Evolutionary conservation across 64 coral and sea anemone genomes (phyloP), one percentile per base, ranked within the genome.

Genomic region (Platygyra sinensis): DNA sequence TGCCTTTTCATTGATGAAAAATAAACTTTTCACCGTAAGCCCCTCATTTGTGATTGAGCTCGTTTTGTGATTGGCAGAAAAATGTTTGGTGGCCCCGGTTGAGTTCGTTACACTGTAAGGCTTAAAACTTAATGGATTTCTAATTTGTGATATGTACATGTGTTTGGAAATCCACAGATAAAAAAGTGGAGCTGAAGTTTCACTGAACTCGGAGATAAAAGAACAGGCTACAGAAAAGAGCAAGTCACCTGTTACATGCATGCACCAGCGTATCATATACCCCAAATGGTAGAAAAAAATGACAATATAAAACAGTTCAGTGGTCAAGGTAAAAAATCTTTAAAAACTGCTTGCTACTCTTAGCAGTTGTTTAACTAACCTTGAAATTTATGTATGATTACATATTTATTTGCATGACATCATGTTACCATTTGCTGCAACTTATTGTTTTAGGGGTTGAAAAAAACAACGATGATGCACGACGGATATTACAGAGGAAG

Each of bases 181-280:
- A 89, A 60, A 25, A n/a, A 52, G 31, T 89, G 75, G 75, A 67
- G 80, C 49, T 72, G 20, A 4, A 77, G 42, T 3, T 89, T 89
- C 49, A 22, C 67, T 12, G 50, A 77, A 62, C 76, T 89, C 49
- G 60, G 76, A 13, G 77, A 76, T 11, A 80, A 17, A 24, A 67
- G 78, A 89, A 78, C 25, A 50, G 88, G 88, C 8, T 89, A 89
- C 78, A 65, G 46, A 22, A 89, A 89, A 71, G 76, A 65, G n/a
- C 62, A 89, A n/a, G 51, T 89, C 61, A 89, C 88, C 20, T 78
- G 75, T 52, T 80, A 89, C 52, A 80, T 72, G 49, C 88, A 89
- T 78, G 78, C 78, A 10, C n/a, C 78, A 24, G 55, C n/a, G 22
- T 89, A 89, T 80, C 88, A 80, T 30, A 65, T 89, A 3, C 88